A percentile compares a stretch with the other conserved stretches of the same genome.
Evolutionary conservation across 2,888 invertebrate species (phyloP).

Genomic region (Stictocephala bisonia): DNA sequence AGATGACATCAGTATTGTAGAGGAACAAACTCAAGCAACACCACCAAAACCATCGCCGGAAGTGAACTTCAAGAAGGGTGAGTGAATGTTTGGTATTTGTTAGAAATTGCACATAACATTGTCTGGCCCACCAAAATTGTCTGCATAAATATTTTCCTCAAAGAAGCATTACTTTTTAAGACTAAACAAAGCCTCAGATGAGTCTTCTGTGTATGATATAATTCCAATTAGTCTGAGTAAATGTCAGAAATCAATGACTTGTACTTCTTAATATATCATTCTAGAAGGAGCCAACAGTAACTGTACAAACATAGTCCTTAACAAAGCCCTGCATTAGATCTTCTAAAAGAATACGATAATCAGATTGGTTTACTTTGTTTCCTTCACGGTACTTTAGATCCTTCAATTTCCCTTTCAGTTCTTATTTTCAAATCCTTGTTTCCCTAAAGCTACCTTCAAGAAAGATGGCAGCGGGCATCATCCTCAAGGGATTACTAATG

Average conservation of each 20-base stretch:
- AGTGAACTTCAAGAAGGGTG: slow-evolving; percentile 65
- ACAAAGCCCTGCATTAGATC: slow-evolving; percentile 9
- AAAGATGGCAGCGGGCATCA: slow-evolving; percentile 19
- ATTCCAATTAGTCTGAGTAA: neutral
- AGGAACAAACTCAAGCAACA: slow-evolving; percentile 44
- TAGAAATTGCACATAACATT: slow-evolving; percentile 18
- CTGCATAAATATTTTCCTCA: neutral
- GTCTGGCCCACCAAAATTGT: slow-evolving; percentile 23
- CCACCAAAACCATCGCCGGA: slow-evolving; percentile 50
- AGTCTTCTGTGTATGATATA: neutral
- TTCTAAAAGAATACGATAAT: neutral
- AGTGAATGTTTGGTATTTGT: slow-evolving; percentile 56
- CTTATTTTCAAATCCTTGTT: neutral
- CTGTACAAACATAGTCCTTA: slow-evolving; percentile 16
- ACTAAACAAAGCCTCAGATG: neutral
- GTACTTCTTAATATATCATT: neutral
- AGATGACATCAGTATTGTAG: slow-evolving; percentile 56
- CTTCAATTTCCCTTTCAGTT: slow-evolving; percentile 15
- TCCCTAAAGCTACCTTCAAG: slow-evolving; percentile 4
- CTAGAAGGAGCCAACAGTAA: neutral
- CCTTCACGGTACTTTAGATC: neutral
- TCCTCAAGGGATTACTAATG: slow-evolving; percentile 9
- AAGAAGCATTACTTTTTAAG: neutral
- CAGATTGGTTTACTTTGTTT: slow-evolving; percentile 4
- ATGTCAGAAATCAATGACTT: slow-evolving; percentile 6